phyloP scores from a whole-genome alignment of 2,113 vertebrate genomes.

The Electrona antarctica region DNA sequence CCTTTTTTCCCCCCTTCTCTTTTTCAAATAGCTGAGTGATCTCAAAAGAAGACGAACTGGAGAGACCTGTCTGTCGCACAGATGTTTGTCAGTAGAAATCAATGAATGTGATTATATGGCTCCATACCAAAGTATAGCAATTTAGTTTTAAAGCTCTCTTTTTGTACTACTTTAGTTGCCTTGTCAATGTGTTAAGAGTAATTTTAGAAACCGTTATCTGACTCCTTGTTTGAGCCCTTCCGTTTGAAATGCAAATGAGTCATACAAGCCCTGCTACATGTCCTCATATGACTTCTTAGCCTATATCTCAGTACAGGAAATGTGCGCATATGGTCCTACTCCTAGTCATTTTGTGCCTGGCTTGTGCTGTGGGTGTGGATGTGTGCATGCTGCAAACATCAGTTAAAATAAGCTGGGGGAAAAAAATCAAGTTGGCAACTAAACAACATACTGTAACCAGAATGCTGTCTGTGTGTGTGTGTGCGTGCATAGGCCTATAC shows the following conservation, averaged over 20 bases:
- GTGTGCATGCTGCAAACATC: constrained; percentile 4
- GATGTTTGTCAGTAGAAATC: constrained; percentile 32
- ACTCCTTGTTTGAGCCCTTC: not conserved
- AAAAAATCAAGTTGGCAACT: constrained; percentile 2
- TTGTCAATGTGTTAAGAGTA: not conserved
- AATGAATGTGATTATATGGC: not conserved
- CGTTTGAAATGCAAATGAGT: constrained; percentile 7
- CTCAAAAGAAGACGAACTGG: constrained; percentile 24
- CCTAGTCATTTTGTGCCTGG: constrained; percentile 8
- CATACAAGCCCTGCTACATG: constrained; percentile 10
- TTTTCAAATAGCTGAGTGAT: constrained; percentile 16
- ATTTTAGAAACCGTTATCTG: not conserved
- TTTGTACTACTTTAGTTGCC: no score
- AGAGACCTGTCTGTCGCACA: constrained; percentile 43
- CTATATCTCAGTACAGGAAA: no score
- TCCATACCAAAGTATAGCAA: no score
- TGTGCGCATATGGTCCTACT: constrained; percentile 3
- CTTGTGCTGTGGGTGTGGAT: not conserved
- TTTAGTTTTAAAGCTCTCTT: no score
- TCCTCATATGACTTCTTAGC: constrained; percentile 11
- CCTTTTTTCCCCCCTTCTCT: no score
- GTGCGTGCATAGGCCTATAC: no score
- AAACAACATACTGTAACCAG: not conserved
- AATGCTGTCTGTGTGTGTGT: constrained; percentile 1
- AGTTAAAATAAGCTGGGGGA: not conserved